A percentile compares a stretch with the other conserved stretches of the same genome.
These are phyloP conservation scores for Beris morrisii DNA, from an alignment of 2,888 invertebrate species.

Conservation along the genomic window DNA sequence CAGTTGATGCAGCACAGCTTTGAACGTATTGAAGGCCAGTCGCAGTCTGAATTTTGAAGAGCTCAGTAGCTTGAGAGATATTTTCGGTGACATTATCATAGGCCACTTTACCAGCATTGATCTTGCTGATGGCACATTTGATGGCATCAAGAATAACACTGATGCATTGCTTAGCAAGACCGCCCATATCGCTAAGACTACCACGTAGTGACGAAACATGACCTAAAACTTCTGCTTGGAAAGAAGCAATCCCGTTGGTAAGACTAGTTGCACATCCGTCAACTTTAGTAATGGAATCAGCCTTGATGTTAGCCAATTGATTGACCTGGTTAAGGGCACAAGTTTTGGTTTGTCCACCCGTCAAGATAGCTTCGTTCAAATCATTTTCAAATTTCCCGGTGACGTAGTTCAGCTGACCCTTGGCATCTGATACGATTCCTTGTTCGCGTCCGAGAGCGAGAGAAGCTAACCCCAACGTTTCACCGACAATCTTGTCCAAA, in stretches of 20 bases:
- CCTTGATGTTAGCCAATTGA: constrained; percentile 13
- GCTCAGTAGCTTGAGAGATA: no score
- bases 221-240: neutral
- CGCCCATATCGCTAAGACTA: neutral
- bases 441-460: neutral
- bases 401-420: neutral
- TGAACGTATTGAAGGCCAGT: neutral
- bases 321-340: constrained; percentile 15
- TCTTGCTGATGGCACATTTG: constrained; percentile 16
- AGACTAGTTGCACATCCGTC: neutral
- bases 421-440: neutral
- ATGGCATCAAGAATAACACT: neutral
- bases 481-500: neutral
- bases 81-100: no score
- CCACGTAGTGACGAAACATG: neutral
- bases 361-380: constrained; percentile 2
- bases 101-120: neutral
- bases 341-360: constrained; percentile 7
- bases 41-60: neutral
- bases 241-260: neutral
- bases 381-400: neutral
- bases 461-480: neutral
- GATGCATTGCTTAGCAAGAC: constrained; percentile 1
- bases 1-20: constrained; percentile 11
- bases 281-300: constrained; percentile 2